A percentile compares a stretch with the other conserved stretches of the same genome.
Evolutionary conservation across 2,797 vertebrate genomes (phyloP).

Genomic region (Xerus rutilus): DNA sequence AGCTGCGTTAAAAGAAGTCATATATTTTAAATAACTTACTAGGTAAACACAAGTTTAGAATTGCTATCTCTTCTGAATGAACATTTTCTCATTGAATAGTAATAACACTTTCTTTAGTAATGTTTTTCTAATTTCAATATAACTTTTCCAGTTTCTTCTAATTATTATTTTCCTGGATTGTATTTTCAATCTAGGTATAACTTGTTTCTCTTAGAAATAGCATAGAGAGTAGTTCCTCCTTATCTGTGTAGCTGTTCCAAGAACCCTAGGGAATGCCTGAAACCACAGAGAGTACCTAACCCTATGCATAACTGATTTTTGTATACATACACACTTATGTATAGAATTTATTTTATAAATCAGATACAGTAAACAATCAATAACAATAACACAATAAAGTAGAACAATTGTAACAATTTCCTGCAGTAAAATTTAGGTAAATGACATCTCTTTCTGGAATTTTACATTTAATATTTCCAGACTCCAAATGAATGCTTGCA

Average conservation of each 20-base stretch:
- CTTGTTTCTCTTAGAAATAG: background rate
- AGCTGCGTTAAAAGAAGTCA: background rate
- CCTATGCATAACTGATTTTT: background rate
- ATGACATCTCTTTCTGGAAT: background rate
- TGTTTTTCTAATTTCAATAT: slow-evolving; percentile 13
- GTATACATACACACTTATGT: background rate
- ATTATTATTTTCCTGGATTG: background rate
- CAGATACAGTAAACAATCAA: background rate
- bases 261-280: background rate
- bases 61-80: background rate
- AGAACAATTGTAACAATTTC: too few relatives aligned
- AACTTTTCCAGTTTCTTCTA: background rate
- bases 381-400: background rate
- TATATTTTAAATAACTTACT: background rate
- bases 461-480: background rate
- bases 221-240: background rate
- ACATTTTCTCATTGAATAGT: background rate
- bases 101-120: background rate
- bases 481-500: background rate
- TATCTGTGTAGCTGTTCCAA: background rate
- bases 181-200: slow-evolving; percentile 10
- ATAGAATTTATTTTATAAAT: background rate
- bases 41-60: background rate
- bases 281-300: background rate
- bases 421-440: background rate